Base-by-base conservation (phyloP, 1,140 invertebrate genomes). In the Philopotamus ludificatus region DNA sequence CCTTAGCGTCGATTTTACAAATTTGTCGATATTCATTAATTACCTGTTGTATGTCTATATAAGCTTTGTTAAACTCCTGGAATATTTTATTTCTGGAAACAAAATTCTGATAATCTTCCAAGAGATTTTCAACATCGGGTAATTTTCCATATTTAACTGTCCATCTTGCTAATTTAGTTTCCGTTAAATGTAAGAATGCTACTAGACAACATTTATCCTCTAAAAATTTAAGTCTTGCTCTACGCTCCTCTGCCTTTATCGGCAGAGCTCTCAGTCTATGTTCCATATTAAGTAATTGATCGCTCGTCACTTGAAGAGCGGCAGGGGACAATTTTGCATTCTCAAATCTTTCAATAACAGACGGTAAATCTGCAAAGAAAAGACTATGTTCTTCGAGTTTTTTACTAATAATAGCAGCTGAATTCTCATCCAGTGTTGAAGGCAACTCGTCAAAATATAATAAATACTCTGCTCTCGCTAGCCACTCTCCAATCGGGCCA, bases 121-220 rank as follows among this genome's bases (percentile, higher is more conserved):
- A 77, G 75, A 95, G 85, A 67, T 87, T 86, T 72, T 90, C 84
- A 1, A 94, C 93, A 73, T 91, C 87, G 61, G 93, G 87, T 72
- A 93, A 86, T 8, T 83, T 80, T 15, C 93, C 93, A 75, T 94
- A 95, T 77, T 96, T 97, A 0, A 88, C 85, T 63, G 88, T 92
- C 94, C 94, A 97, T 39, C 85, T 80, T 75, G 89, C 88, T 65
- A 97, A 79, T 79, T 95, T 96, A 26, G 87, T 89, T 81, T 97
- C 94, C 39, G 94, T 90, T 49, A 94, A 81, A 74, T 91, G 89
- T 22, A 97, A 85, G 78, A 95, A 94, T 45, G 92, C 93, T 67
- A 97, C 88, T 65, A 95, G 84, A 78, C 93, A 95, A 78, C 92
- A 94, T 81, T 94, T 94, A 75, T 95, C 92, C 79, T 95, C 92